Percentiles rank a stretch among this genome's conserved stretches.
Conservation (phyloP, 2,113 vertebrate species). For the Polyodon spathula region DNA sequence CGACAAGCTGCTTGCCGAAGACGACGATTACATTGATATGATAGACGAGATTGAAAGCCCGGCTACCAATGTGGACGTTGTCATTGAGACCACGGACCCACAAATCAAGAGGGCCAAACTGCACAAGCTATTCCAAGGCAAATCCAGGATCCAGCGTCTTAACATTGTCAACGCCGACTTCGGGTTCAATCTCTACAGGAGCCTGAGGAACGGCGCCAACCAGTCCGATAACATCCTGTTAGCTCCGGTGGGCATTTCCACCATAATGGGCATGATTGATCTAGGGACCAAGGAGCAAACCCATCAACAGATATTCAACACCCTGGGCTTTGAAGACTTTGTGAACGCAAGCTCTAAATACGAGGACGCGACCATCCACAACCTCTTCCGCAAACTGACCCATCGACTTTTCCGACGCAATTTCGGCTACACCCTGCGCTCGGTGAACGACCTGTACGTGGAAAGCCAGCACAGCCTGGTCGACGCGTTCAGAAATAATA, state of each 20-base stretch:
- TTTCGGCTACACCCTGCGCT: conserved; percentile 81
- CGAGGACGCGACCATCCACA: conserved; percentile 75
- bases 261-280: conserved; percentile 88
- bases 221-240: conserved; percentile 79
- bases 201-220: conserved; percentile 61
- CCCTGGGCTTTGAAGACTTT: conserved; percentile 75
- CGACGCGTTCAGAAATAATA: conserved; percentile 60
- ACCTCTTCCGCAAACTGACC: conserved; percentile 87
- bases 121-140: conserved; percentile 76
- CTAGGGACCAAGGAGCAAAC: conserved; percentile 66
- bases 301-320: conserved; percentile 65
- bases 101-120: conserved; percentile 67
- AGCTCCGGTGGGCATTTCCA: conserved; percentile 87
- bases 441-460: conserved; percentile 82
- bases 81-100: conserved; percentile 53
- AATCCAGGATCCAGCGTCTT: conserved; percentile 82
- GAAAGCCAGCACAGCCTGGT: conserved; percentile 59
- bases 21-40: conserved; percentile 70
- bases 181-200: conserved; percentile 81
- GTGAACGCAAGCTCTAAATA: conserved; percentile 86
- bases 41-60: conserved; percentile 65
- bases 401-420: conserved; percentile 90
- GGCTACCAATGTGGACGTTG: conserved; percentile 61
- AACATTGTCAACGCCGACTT: conserved; percentile 80
- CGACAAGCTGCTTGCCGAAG: conserved; percentile 67